Evolutionary conservation across 2,888 invertebrate species (phyloP).

Genomic region (Cataglyphis rosenhaueri): DNA sequence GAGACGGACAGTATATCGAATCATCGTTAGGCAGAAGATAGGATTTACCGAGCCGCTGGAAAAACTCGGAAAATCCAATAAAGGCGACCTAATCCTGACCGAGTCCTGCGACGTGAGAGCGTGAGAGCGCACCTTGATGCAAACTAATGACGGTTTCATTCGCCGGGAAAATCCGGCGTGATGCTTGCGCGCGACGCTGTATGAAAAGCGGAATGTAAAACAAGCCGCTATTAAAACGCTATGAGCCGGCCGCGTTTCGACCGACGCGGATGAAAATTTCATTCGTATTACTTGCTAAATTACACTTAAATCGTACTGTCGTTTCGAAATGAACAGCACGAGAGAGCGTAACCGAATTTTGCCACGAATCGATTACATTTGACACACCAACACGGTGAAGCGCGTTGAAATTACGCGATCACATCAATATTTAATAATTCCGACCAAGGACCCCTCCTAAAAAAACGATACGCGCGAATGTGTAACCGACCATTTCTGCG

Average conservation of each 20-base stretch:
- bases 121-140: slow-evolving; percentile 59
- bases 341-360: slow-evolving; percentile 57
- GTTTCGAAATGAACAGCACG: slow-evolving; percentile 54
- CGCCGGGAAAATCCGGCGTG: slow-evolving; percentile 61
- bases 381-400: slow-evolving; percentile 16
- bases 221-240: slow-evolving; percentile 70
- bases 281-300: slow-evolving; percentile 69
- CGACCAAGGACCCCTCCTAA: slow-evolving; percentile 53
- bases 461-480: slow-evolving; percentile 62
- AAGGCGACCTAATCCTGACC: slow-evolving; percentile 80
- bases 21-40: slow-evolving; percentile 84
- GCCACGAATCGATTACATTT: slow-evolving; percentile 69
- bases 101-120: slow-evolving; percentile 64
- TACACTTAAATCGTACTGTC: slow-evolving; percentile 53
- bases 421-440: slow-evolving; percentile 69
- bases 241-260: slow-evolving; percentile 47
- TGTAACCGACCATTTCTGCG: slow-evolving; percentile 40
- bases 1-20: slow-evolving; percentile 79
- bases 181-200: slow-evolving; percentile 44
- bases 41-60: slow-evolving; percentile 80
- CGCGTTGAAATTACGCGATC: slow-evolving; percentile 63
- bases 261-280: slow-evolving; percentile 64
- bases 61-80: slow-evolving; percentile 78
- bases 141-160: slow-evolving; percentile 82
- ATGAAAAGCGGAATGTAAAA: slow-evolving; percentile 54